phyloP scores from a whole-genome alignment of 2,797 vertebrate genomes.

The Lemur catta region DNA sequence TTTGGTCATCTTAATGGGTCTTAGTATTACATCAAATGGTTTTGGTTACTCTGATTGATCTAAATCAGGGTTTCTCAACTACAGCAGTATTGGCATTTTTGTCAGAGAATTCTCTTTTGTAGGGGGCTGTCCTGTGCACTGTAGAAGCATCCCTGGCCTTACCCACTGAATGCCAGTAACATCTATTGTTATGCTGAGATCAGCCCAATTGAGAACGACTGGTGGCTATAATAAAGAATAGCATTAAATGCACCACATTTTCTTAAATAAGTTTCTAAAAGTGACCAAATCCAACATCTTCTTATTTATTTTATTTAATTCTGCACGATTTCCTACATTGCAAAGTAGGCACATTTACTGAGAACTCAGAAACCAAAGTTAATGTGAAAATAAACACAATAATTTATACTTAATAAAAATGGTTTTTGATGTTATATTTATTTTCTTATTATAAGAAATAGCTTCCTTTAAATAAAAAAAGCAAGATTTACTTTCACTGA shows the following conservation, averaged over 20 bases:
- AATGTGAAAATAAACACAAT: neutral
- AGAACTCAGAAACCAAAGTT: conserved; percentile 6
- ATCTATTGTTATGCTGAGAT: neutral
- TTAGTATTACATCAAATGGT: neutral
- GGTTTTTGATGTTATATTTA: neutral
- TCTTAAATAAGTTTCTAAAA: conserved; percentile 2
- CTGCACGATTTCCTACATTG: neutral
- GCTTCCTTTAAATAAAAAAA: conserved; percentile 28
- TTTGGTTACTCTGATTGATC: neutral
- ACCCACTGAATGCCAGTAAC: neutral
- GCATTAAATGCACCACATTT: neutral
- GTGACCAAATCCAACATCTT: neutral
- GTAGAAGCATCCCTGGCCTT: neutral
- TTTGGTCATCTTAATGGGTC: neutral
- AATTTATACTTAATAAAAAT: neutral
- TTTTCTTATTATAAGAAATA: conserved; percentile 19
- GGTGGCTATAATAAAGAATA: conserved; percentile 7
- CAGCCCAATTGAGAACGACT: neutral
- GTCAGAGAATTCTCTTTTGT: neutral
- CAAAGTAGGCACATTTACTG: neutral
- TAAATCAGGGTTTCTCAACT: neutral
- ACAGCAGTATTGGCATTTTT: neutral
- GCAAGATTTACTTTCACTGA: neutral
- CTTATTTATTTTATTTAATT: conserved; percentile 1
- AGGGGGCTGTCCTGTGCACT: neutral